A percentile compares a stretch with the other conserved stretches of the same genome.
These are phyloP conservation scores for Erythrolamprus reginae DNA, from an alignment of 2,113 vertebrate genomes.

Conservation along the genomic window DNA sequence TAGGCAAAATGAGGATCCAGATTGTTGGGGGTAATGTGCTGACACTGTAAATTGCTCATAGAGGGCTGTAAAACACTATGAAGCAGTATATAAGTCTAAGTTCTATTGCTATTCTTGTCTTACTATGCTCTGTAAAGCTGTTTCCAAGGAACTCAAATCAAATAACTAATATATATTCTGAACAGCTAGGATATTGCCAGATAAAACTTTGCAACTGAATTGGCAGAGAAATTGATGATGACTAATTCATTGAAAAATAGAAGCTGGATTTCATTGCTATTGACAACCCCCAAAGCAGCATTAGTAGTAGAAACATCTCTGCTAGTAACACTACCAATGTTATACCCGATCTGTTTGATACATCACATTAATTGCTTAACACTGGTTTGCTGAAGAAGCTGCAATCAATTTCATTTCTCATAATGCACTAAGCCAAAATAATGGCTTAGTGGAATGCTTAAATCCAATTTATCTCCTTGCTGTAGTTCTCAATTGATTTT, in stretches of 20 bases:
- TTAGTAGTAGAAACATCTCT: not conserved
- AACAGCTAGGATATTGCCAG: not conserved
- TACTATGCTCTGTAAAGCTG: not conserved
- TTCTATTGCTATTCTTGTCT: too few species aligned
- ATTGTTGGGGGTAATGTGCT: too few species aligned
- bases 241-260: not conserved
- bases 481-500: slow-evolving; percentile 22
- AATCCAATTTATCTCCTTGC: not conserved
- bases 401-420: not conserved
- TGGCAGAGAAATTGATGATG: not conserved
- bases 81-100: too few species aligned
- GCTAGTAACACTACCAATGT: not conserved
- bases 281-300: not conserved
- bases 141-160: not conserved
- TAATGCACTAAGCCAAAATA: not conserved
- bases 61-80: too few species aligned
- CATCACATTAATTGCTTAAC: not conserved
- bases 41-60: too few species aligned
- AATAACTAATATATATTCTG: not conserved
- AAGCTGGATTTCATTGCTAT: not conserved
- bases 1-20: too few species aligned
- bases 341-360: not conserved
- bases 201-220: not conserved
- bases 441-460: not conserved
- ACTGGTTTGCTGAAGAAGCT: not conserved